phyloP scores from a whole-genome alignment of 2,888 invertebrate genomes.

The Hartigia nigra region DNA sequence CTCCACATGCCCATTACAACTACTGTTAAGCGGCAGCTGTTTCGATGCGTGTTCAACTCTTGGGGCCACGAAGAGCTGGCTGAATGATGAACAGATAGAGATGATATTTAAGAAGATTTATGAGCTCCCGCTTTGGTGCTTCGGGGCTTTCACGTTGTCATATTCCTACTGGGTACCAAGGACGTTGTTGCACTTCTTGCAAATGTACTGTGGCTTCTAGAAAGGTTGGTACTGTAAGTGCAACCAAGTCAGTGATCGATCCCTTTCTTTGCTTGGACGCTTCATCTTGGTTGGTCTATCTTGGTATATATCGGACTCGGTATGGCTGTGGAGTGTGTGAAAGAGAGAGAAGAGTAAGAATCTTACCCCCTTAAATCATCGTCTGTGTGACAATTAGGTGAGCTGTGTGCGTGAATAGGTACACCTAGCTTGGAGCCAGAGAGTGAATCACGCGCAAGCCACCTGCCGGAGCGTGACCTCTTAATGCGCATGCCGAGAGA shows the following conservation, averaged over 20 bases:
- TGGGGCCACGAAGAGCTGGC: slow-evolving; percentile 15
- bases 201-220: background rate
- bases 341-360: background rate
- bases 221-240: background rate
- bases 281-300: background rate
- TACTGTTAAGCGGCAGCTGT: slow-evolving; percentile 55
- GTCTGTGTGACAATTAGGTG: slow-evolving; percentile 51
- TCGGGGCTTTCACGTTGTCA: slow-evolving; percentile 28
- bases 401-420: slow-evolving; percentile 48
- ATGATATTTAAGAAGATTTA: slow-evolving; percentile 58
- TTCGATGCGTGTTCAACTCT: slow-evolving; percentile 26
- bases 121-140: slow-evolving; percentile 39
- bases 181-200: background rate
- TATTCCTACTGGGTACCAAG: slow-evolving; percentile 12
- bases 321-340: background rate
- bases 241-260: background rate
- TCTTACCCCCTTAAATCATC: slow-evolving; percentile 40
- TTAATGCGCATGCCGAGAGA: slow-evolving; percentile 50
- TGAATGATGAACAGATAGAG: slow-evolving; percentile 53
- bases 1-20: slow-evolving; percentile 54
- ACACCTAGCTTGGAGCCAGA: slow-evolving; percentile 40
- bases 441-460: slow-evolving; percentile 58
- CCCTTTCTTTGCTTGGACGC: background rate
- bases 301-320: background rate
- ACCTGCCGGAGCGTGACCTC: slow-evolving; percentile 62